phyloP scores from a whole-genome alignment of 2,888 invertebrate species.

The Pycnomerus fuliginosus region DNA sequence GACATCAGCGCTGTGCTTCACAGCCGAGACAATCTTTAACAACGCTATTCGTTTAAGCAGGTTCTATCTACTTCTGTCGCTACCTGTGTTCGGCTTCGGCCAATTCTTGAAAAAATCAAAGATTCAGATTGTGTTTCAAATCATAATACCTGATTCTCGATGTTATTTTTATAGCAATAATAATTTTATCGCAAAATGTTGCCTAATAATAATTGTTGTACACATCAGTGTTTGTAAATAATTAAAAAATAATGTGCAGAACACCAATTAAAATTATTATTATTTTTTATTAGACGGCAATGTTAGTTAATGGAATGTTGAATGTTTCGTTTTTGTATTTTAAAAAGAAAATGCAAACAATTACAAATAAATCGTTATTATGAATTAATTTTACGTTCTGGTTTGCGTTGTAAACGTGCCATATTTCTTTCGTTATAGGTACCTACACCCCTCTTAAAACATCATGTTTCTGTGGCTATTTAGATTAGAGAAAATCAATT shows the following conservation, averaged over 20 bases:
- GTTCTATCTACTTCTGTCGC: not conserved
- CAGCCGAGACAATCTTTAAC: conserved; percentile 33
- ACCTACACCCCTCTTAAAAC: too few species aligned
- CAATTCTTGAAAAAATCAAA: conserved; percentile 2
- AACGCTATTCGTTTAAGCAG: not conserved
- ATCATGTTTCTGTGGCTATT: too few species aligned
- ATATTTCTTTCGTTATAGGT: too few species aligned
- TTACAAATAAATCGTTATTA: conserved; percentile 41
- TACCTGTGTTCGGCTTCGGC: too few species aligned
- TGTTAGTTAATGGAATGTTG: conserved; percentile 49
- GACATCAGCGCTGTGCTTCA: conserved; percentile 38
- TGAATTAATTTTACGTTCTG: conserved; percentile 1
- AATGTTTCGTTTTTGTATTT: conserved; percentile 46
- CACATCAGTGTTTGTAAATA: conserved; percentile 48
- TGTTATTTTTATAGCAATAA: conserved; percentile 26
- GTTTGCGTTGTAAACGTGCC: not conserved
- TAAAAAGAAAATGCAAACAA: conserved; percentile 37
- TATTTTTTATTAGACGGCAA: conserved; percentile 47
- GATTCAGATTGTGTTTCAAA: not conserved
- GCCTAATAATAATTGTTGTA: conserved; percentile 47
- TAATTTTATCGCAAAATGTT: conserved; percentile 35
- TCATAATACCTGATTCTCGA: conserved; percentile 3
- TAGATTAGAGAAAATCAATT: too few species aligned
- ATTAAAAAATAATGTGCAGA: conserved; percentile 50
- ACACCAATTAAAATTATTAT: conserved; percentile 54